Evolutionary conservation across 2,797 vertebrate genomes (phyloP), one percentile per base, ranked within the genome.

Genomic region (Neoniphon sammara): DNA sequence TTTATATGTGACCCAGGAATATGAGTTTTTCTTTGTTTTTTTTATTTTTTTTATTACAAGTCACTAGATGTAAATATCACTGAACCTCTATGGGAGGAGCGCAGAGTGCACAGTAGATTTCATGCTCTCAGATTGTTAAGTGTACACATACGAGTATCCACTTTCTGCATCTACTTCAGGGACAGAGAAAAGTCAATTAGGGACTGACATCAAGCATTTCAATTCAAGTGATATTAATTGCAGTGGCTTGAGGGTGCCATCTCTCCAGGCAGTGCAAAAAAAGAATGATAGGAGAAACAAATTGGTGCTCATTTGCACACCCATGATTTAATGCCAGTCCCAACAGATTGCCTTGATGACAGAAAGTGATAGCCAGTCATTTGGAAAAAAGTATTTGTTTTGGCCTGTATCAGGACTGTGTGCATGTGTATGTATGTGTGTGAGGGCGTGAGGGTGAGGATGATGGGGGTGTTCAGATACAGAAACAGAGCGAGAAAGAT

Each of bases 281-380:
- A 27, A 20, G 15, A 36, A 23, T 21, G 66, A 67, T 30, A 34
- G 58, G 9, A 50, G 15, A 25, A 66, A 21, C 31, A 34, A 34
- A 34, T 34, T 34, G 5, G 31, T 34, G 31, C 31, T 34, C 31
- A 34, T 34, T 34, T 34, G 7, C 31, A 34, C 2, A 66, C 30
- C 17, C 39, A 60, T 54, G 63, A 75, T 60, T 60, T 75, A 49
- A 64, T 67, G 50, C 46, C 57, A 25, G n/a, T 61, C 31, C 42
- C 4, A 61, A 8, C 46, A 55, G 15, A 75, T 39, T 62, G 49
- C 30, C 7, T 6, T 23, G 17, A 36, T 34, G 30, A 36, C 56
- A 36, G 5, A 34, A 23, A 60, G 2, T 18, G 8, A 14, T 30
- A 50, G 30, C 14, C 44, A 31, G 31, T 21, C 36, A 10, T 34